Evolutionary conservation across 2,888 invertebrate genomes (phyloP).

Genomic region (Drosophila kokeensis): DNA sequence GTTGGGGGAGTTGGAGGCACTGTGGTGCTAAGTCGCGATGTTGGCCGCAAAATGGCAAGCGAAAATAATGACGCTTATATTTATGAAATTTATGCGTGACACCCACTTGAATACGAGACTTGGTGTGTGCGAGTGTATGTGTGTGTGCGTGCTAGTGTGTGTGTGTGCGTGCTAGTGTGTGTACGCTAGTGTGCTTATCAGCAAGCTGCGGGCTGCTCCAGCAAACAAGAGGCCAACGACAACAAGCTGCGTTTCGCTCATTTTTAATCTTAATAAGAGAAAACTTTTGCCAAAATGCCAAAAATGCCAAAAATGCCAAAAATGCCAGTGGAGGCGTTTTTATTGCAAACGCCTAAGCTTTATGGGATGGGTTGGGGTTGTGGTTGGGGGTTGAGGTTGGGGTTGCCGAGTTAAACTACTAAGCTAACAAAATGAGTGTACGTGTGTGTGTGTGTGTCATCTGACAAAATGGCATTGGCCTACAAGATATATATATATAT

Average conservation of each 20-base stretch:
- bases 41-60: conserved; percentile 69
- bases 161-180: conserved; percentile 22
- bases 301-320: conserved; percentile 16
- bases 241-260: conserved; percentile 62
- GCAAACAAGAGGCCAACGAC: conserved; percentile 26
- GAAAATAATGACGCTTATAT: conserved; percentile 80
- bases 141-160: not conserved
- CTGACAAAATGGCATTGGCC: conserved; percentile 41
- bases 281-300: conserved; percentile 51
- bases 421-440: conserved; percentile 35
- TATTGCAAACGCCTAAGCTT: conserved; percentile 35
- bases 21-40: conserved; percentile 60
- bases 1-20: not conserved
- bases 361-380: not conserved
- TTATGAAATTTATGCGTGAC: conserved; percentile 83
- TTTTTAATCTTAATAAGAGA: conserved; percentile 79
- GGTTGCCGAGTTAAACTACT: conserved; percentile 30
- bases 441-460: conserved; percentile 42
- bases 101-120: conserved; percentile 71
- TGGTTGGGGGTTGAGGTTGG: not conserved
- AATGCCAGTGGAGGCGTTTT: conserved; percentile 54
- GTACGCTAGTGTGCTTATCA: conserved; percentile 62
- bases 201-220: conserved; percentile 44
- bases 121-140: conserved; percentile 11
- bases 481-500: not conserved